phyloP scores from a whole-genome alignment of 2,888 invertebrate genomes.

The Anorthoa munda region DNA sequence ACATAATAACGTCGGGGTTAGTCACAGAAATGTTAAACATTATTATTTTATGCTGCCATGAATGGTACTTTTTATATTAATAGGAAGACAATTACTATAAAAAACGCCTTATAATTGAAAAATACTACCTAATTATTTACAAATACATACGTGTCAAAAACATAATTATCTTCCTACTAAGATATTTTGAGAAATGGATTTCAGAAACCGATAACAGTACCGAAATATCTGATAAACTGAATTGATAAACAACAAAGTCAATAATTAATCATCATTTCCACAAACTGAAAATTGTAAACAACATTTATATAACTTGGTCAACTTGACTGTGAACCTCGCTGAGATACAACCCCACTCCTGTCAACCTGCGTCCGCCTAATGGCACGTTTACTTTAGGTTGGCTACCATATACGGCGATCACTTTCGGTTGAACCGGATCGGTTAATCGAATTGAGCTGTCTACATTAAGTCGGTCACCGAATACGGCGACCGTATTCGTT shows the following conservation, averaged over 20 bases:
- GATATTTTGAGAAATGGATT: neutral
- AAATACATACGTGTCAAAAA: conserved; percentile 14
- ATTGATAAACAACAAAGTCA: conserved; percentile 13
- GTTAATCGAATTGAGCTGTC: too few species aligned
- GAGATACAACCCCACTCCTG: too few species aligned
- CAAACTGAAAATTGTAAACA: conserved; percentile 33
- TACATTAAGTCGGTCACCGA: too few species aligned
- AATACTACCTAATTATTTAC: conserved; percentile 20
- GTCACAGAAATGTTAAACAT: conserved; percentile 18
- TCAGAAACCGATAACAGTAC: conserved; percentile 23
- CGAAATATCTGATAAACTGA: conserved; percentile 19
- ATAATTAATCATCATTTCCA: conserved; percentile 35
- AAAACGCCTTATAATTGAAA: neutral
- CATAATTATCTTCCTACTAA: conserved; percentile 20
- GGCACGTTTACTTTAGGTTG: too few species aligned
- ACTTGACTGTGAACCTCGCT: too few species aligned
- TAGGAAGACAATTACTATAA: conserved; percentile 6
- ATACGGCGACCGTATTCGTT: too few species aligned
- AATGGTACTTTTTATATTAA: conserved; percentile 15
- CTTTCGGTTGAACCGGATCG: too few species aligned
- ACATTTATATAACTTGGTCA: conserved; percentile 12
- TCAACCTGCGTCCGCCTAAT: too few species aligned
- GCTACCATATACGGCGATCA: too few species aligned
- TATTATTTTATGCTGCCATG: neutral
- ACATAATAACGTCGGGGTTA: conserved; percentile 28